Base-by-base conservation (phyloP, 2,797 vertebrate species). In the Manis crassicaudata region DNA sequence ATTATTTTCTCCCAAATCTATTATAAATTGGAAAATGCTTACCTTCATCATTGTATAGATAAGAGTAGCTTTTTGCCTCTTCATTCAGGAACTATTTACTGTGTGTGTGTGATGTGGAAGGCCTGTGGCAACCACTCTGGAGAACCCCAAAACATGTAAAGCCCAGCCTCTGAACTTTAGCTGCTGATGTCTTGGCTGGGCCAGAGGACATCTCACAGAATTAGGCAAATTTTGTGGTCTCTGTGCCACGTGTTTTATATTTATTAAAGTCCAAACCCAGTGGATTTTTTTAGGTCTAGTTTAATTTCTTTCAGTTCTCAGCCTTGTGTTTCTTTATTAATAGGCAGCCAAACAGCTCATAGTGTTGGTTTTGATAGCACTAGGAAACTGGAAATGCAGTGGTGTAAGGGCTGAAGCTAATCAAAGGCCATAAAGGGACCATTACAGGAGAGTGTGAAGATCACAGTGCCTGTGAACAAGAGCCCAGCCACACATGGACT, bases 301-400 rank as follows among this genome's bases (percentile, higher is more conserved):
- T 70, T 86, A 84, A 86, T 92, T 94, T 94, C n/a, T 83, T 88
- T 89, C 54, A 70, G 16, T 20, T 85, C 43, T 92, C 90, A 63
- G 62, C 27, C 56, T 90, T 58, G 2, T 32, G 12, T 90, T 52
- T 87, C 68, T 97, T 96, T 82, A 88, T 73, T 92, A 90, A 90
- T 58, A 63, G 79, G 58, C 73, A 75, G 63, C 35, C 11, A 65
- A 84, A 80, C 87, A 77, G 85, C 83, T 82, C 94, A 62, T 77
- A 40, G 10, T 1, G n/a, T 60, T 88, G 75, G 58, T 83, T 95
- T 84, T 23, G 23, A 87, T 77, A 54, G 79, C 32, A 12, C 25
- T 58, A 75, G 91, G 56, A 91, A 80, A 58, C 87, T 7, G n/a
- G 82, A 17, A 32, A 80, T 25, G 16, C 29, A 40, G 70, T 87